Base-by-base conservation (phyloP, 2,888 invertebrate species). In the Sicus ferrugineus region DNA sequence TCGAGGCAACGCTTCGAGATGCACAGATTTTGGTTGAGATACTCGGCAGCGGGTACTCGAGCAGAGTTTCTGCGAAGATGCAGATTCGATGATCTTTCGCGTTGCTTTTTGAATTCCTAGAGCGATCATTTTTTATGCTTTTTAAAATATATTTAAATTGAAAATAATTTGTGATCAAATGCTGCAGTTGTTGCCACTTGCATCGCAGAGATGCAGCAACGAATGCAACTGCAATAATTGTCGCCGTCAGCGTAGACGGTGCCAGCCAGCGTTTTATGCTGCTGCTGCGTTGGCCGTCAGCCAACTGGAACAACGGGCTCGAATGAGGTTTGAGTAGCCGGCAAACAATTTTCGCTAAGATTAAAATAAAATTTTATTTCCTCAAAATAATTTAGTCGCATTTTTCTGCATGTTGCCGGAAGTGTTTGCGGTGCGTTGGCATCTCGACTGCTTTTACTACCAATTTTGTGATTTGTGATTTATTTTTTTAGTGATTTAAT, bases 271-370 rank as follows among this genome's bases (percentile, higher is more conserved):
- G 61, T 52, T 63, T 66, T 63, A 34, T 30, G 67, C 28, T 54
- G 16, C 14, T 23, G 50, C 63, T 28, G 11, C 21, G 69, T 76
- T 79, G 79, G 79, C 77, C 70, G 21, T 3, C 64, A 62, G 76
- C 80, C 79, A 79, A 79, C 79, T 79, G 78, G 79, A 78, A 77
- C 79, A 80, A 79, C 77, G 77, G 77, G 80, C 80, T 58, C 31
- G 11, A 50, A 28, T 30, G 64, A 19, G 61, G 42, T 61, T 38
- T 42, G 14, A 28, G 50, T 50, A 64, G 52, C 50, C 79, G 79
- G 77, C 75, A 73, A 77, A 50, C 38, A 50, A 21, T 50, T 50
- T 16, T 50, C 9, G 50, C 21, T 50, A 23, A 23, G 21, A 50
- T 50, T 50, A 23, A 42, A 42, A n/a, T 7, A n/a, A n/a, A 3